Evolutionary conservation across 2,113 vertebrate species (phyloP).

Genomic region (Mus pahari): DNA sequence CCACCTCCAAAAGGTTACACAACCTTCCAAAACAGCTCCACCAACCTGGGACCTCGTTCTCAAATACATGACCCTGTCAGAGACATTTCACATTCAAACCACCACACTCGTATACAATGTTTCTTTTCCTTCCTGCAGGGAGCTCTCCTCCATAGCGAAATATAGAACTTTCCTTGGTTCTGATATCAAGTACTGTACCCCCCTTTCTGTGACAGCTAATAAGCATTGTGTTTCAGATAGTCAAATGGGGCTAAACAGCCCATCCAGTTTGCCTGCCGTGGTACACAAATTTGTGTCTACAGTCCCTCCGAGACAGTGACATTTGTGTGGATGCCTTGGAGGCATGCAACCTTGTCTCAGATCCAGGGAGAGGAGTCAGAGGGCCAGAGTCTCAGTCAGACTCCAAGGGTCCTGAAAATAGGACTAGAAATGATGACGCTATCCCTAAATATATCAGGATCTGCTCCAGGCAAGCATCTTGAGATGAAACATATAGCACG

Average conservation of each 20-base stretch:
- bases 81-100: background rate
- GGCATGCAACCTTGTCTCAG: background rate
- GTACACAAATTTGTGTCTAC: accelerated
- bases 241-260: too few species aligned
- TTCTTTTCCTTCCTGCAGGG: background rate
- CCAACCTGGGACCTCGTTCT: background rate
- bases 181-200: background rate
- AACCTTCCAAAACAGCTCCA: background rate
- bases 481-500: background rate
- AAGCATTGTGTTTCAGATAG: background rate
- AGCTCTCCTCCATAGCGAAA: background rate
- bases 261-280: background rate
- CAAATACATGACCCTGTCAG: background rate
- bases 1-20: background rate
- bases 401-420: background rate
- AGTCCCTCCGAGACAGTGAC: background rate
- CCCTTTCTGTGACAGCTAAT: background rate
- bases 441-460: background rate
- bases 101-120: accelerated
- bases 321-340: background rate
- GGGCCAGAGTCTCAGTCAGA: background rate
- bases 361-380: background rate
- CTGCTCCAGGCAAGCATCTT: background rate
- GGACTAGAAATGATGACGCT: background rate
- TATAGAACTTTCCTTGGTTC: accelerated